phyloP scores from a whole-genome alignment of 2,113 vertebrate genomes.

The Alces alces region DNA sequence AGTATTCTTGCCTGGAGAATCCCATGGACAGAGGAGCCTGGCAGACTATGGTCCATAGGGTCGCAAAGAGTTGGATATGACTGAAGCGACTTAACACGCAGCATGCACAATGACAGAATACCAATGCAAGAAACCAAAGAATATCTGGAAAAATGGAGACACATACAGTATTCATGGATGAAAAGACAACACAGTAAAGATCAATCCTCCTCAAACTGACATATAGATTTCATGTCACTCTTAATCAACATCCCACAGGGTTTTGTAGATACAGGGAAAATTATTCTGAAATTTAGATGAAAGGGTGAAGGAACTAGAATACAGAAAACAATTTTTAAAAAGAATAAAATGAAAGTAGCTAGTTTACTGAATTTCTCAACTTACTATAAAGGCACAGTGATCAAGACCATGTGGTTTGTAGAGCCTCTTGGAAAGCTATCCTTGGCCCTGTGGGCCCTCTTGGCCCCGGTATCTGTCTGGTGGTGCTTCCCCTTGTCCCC shows the following conservation, averaged over 20 bases:
- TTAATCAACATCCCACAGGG: not conserved
- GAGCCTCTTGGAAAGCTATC: not conserved
- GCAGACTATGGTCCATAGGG: not conserved
- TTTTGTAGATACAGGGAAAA: not conserved
- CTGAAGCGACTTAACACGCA: not conserved
- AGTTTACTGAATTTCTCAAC: not conserved
- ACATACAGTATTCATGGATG: not conserved
- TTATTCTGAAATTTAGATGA: not conserved
- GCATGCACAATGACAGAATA: not conserved
- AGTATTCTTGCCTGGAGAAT: not conserved
- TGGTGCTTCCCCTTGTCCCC: not conserved
- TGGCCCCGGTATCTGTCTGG: not conserved
- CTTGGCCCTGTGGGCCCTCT: not conserved
- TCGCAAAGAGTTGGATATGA: not conserved
- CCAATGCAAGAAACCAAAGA: not conserved
- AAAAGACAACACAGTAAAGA: not conserved
- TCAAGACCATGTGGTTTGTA: not conserved
- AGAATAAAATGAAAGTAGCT: not conserved
- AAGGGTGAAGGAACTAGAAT: not conserved
- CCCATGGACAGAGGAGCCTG: not conserved
- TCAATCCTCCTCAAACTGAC: not conserved
- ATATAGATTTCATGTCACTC: not conserved
- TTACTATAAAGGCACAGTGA: not conserved
- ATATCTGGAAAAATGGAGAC: not conserved
- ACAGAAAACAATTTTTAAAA: not conserved